These are phyloP conservation scores for Larimichthys polyactis DNA, from an alignment of 2,113 vertebrate genomes.

Conservation along the genomic window DNA sequence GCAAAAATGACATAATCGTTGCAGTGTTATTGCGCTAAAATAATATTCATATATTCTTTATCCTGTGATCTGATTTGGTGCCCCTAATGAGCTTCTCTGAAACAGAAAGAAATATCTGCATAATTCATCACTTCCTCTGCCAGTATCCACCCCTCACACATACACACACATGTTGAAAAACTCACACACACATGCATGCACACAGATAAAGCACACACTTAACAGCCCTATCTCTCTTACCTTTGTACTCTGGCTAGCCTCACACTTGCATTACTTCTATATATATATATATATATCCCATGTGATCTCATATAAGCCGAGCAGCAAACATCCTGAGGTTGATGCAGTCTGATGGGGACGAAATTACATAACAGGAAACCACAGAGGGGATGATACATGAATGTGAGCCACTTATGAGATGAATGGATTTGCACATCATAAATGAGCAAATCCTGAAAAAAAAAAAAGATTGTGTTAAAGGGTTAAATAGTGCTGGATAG, in stretches of 20 bases:
- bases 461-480: constrained; percentile 22
- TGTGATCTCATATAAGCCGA: constrained; percentile 68
- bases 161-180: constrained; percentile 7
- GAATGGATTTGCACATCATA: constrained; percentile 59
- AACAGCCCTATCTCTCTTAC: constrained; percentile 24
- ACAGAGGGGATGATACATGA: constrained; percentile 59
- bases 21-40: neutral
- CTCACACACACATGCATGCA: constrained; percentile 5
- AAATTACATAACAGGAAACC: constrained; percentile 80
- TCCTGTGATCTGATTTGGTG: neutral
- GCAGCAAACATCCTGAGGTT: constrained; percentile 76
- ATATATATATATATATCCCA: constrained; percentile 67
- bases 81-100: constrained; percentile 3
- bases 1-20: constrained; percentile 48
- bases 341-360: constrained; percentile 82
- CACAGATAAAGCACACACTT: constrained; percentile 13
- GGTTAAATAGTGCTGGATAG: constrained; percentile 18
- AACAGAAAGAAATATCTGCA: constrained; percentile 47
- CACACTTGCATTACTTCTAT: constrained; percentile 62
- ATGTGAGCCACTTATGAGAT: constrained; percentile 70
- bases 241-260: constrained; percentile 41
- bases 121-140: constrained; percentile 48
- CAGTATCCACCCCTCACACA: neutral
- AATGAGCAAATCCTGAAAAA: constrained; percentile 41
- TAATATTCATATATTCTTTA: neutral